Evolutionary conservation across 2,113 vertebrate genomes (phyloP).

Genomic region (Podarcis muralis): DNA sequence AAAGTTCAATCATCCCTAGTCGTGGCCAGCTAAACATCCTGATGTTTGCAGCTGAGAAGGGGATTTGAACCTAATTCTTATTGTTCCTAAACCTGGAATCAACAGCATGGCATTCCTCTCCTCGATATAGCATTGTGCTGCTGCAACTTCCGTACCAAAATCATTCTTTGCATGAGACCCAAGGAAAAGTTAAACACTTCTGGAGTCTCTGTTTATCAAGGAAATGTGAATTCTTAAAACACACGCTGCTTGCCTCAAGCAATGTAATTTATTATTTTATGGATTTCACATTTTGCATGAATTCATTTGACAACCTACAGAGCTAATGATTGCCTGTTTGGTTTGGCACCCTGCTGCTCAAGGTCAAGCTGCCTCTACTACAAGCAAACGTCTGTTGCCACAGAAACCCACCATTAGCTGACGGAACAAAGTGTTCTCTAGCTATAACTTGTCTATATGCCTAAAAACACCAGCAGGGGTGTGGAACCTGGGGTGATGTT

Average conservation of each 20-base stretch:
- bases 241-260: background rate
- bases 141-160: too few species aligned
- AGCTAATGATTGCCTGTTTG: background rate
- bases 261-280: background rate
- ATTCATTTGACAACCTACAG: constrained; percentile 5
- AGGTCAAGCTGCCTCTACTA: background rate
- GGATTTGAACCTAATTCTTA: background rate
- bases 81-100: background rate
- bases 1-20: background rate
- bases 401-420: too few species aligned
- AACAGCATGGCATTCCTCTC: too few species aligned
- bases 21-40: background rate
- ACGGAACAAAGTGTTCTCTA: too few species aligned
- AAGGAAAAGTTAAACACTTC: background rate
- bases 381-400: too few species aligned
- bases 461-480: too few species aligned
- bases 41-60: background rate
- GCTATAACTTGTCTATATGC: too few species aligned
- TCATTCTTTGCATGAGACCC: background rate
- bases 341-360: background rate
- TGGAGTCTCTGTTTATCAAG: background rate
- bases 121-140: too few species aligned
- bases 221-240: background rate
- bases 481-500: too few species aligned
- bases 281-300: background rate